Conservation (phyloP, 64 coral and sea anemone genomes). For the Catalaphyllia jardinei region DNA sequence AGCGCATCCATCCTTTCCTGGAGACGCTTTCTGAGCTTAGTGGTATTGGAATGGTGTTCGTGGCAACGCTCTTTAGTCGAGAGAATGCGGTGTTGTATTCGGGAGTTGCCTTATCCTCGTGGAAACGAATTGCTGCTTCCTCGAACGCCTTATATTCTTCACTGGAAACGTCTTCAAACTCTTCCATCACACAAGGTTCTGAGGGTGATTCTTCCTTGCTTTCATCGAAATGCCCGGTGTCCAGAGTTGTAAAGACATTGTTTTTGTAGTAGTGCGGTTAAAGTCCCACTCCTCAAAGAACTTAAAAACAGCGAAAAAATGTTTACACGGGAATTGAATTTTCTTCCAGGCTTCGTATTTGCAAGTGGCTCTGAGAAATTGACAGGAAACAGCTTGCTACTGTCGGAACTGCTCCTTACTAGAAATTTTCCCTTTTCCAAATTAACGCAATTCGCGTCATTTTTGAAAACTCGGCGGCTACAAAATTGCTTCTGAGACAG, state of each 20-base stretch:
- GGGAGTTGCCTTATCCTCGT: not conserved
- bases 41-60: not conserved
- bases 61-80: no score
- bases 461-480: constrained; percentile 33
- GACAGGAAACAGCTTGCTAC: constrained; percentile 5
- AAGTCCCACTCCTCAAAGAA: constrained; percentile 53
- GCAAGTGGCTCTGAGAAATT: constrained; percentile 29
- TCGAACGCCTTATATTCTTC: not conserved
- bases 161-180: not conserved
- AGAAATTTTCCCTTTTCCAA: constrained; percentile 55
- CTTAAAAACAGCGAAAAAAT: constrained; percentile 35
- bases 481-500: constrained; percentile 54
- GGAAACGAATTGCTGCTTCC: not conserved
- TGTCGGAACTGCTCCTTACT: constrained; percentile 29
- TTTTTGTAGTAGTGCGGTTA: constrained; percentile 42
- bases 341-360: constrained; percentile 44
- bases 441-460: constrained; percentile 37
- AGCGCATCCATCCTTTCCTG: constrained; percentile 13
- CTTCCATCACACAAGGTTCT: not conserved
- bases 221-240: not conserved
- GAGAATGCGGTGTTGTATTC: not conserved
- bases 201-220: not conserved
- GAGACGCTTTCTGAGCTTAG: constrained; percentile 3
- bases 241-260: constrained; percentile 25
- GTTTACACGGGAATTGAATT: constrained; percentile 48